A percentile compares a stretch with the other conserved stretches of the same genome.
phyloP scores from a whole-genome alignment of 2,113 vertebrate species.

The Clarias gariepinus region DNA sequence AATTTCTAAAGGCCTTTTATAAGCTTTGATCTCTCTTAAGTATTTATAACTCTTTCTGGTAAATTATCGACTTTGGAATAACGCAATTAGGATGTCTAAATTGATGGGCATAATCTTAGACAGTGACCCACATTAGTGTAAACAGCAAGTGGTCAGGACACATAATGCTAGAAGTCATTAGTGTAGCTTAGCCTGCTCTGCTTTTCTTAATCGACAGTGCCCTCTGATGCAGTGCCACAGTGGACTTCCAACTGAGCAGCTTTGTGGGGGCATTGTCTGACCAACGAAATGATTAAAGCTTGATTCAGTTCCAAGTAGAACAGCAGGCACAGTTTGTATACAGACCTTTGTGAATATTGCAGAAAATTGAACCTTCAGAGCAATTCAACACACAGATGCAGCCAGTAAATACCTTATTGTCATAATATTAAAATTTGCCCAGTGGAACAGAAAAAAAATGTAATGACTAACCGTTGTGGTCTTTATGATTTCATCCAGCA shows the following conservation, averaged over 20 bases:
- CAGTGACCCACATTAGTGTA: slow-evolving; percentile 1
- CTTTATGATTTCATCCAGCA: background rate
- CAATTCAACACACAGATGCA: background rate
- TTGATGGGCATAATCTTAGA: slow-evolving; percentile 1
- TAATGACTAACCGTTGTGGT: background rate
- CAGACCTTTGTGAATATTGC: slow-evolving; percentile 21
- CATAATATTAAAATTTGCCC: slow-evolving; percentile 13
- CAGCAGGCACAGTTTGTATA: slow-evolving; percentile 7
- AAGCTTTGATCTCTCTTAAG: background rate
- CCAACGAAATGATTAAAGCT: background rate
- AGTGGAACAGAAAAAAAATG: background rate
- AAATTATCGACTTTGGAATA: slow-evolving; percentile 34
- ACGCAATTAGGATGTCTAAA: slow-evolving; percentile 29
- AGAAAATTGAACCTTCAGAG: slow-evolving; percentile 4
- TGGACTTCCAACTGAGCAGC: background rate
- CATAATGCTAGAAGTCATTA: slow-evolving; percentile 35
- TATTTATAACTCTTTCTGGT: slow-evolving; percentile 20
- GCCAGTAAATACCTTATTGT: background rate
- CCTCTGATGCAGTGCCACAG: slow-evolving; percentile 30
- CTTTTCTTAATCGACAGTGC: slow-evolving; percentile 22
- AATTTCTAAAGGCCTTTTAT: background rate
- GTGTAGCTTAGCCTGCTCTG: background rate
- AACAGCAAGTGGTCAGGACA: background rate
- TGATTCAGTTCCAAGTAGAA: slow-evolving; percentile 17
- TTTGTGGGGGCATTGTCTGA: background rate